Evolutionary conservation across 2,113 vertebrate species (phyloP).

Genomic region (Pseudolaguvia tuberculata): DNA sequence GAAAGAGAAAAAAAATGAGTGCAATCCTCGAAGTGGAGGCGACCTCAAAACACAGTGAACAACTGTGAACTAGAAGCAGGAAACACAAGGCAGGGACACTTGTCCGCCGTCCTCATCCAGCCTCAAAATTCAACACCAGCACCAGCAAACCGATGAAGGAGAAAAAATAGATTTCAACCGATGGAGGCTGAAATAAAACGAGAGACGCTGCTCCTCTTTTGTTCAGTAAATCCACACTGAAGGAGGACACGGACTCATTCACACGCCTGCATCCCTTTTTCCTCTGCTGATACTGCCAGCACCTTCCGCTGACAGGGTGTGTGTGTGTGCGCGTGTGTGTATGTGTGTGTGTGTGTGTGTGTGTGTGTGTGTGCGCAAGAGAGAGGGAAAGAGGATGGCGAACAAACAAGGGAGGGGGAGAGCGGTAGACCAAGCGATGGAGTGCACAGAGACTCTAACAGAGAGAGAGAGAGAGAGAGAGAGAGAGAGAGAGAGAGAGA

Average conservation of each 20-base stretch:
- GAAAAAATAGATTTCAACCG: constrained; percentile 59
- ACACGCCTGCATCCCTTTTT: constrained; percentile 54
- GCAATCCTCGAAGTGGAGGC: constrained; percentile 32
- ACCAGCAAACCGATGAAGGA: constrained; percentile 36
- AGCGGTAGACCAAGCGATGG: constrained; percentile 30
- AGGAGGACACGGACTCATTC: constrained; percentile 40
- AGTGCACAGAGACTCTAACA: constrained; percentile 64
- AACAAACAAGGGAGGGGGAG: constrained; percentile 56
- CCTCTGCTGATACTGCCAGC: constrained; percentile 56
- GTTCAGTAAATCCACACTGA: constrained; percentile 55
- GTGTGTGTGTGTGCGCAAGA: constrained; percentile 14
- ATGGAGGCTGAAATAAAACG: constrained; percentile 53
- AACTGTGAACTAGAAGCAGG: constrained; percentile 15
- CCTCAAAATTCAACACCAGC: constrained; percentile 35
- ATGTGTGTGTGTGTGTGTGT: constrained; percentile 45
- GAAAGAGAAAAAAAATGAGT: constrained; percentile 27
- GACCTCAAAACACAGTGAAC: constrained; percentile 44
- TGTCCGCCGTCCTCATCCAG: constrained; percentile 36
- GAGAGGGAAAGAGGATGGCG: too few species aligned
- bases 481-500: not conserved
- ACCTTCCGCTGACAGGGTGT: constrained; percentile 71
- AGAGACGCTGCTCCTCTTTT: constrained; percentile 62
- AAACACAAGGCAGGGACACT: constrained; percentile 10
- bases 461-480: constrained; percentile 59
- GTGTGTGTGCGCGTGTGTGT: constrained; percentile 64